These are phyloP conservation scores for Steatocranus sp. DNA, from an alignment of 2,797 vertebrate species.

Conservation along the genomic window DNA sequence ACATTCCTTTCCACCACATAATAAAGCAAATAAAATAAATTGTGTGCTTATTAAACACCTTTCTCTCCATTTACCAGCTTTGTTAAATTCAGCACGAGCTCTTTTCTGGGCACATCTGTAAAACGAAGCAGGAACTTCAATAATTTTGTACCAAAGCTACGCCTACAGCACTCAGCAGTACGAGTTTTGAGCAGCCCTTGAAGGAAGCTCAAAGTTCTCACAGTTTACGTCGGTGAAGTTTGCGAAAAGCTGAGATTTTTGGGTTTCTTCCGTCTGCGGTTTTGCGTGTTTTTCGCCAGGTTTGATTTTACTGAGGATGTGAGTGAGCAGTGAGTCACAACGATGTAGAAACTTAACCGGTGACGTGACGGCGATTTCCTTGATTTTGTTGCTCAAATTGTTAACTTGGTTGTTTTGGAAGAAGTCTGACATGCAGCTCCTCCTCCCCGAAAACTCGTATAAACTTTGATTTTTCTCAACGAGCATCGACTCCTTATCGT, in stretches of 20 bases:
- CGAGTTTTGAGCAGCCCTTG: background rate
- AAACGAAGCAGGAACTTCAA: background rate
- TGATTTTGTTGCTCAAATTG: constrained; percentile 9
- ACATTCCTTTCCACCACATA: rapidly evolving
- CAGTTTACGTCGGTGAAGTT: background rate
- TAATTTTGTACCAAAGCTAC: background rate
- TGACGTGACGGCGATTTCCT: constrained; percentile 57
- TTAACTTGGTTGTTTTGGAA: background rate
- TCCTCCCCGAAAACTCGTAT: background rate
- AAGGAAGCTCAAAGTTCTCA: constrained; percentile 19
- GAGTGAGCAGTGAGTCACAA: constrained; percentile 24
- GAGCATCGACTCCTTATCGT: background rate
- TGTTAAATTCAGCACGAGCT: background rate
- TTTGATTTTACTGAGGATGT: background rate
- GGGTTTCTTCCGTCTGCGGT: rapidly evolving
- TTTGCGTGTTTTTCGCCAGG: rapidly evolving
- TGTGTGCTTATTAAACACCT: background rate
- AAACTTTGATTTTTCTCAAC: background rate
- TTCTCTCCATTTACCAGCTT: background rate
- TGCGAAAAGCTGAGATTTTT: rapidly evolving
- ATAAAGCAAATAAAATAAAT: background rate
- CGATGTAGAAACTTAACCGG: constrained; percentile 10
- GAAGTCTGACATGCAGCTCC: constrained; percentile 33
- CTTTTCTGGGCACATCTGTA: background rate
- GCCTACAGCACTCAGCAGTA: rapidly evolving